Percentiles rank a stretch among this genome's conserved stretches.
phyloP scores from a whole-genome alignment of 2,113 vertebrate species.

The Pagrus major region DNA sequence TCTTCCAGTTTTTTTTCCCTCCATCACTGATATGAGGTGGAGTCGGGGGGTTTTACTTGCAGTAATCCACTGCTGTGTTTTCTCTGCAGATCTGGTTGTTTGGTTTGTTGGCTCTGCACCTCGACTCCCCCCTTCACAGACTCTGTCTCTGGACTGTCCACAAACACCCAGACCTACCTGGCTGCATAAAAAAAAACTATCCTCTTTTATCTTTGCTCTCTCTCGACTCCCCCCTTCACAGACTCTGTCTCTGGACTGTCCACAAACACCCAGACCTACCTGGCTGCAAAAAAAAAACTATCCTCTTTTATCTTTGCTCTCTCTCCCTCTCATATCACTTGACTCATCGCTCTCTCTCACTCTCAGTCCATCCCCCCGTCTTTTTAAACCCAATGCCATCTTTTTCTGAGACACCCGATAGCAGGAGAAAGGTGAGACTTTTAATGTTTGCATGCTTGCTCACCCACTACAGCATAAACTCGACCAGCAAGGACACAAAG shows the following conservation, averaged over 20 bases:
- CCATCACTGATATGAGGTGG: conserved; percentile 15
- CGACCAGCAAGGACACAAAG: neutral
- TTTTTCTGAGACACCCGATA: conserved; percentile 47
- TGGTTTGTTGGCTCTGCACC: neutral
- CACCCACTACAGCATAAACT: conserved; percentile 1
- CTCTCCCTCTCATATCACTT: neutral
- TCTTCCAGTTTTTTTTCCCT: neutral
- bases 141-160: neutral
- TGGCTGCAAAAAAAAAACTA: neutral
- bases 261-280: conserved; percentile 24
- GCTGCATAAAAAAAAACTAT: neutral
- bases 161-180: conserved; percentile 24
- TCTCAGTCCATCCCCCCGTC: neutral
- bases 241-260: neutral
- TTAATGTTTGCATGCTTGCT: conserved; percentile 26
- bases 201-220: conserved; percentile 3
- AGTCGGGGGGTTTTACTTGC: neutral
- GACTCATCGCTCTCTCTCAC: neutral
- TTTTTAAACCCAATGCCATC: conserved; percentile 4
- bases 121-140: neutral
- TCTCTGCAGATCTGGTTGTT: conserved; percentile 4
- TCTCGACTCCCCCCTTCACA: neutral
- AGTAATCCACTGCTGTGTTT: conserved; percentile 2
- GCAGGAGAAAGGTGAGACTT: conserved; percentile 18
- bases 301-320: conserved; percentile 5